Base-by-base conservation (phyloP, 30 jellyfish, hydroid and myxozoan species). In the Hydractinia echinata region DNA sequence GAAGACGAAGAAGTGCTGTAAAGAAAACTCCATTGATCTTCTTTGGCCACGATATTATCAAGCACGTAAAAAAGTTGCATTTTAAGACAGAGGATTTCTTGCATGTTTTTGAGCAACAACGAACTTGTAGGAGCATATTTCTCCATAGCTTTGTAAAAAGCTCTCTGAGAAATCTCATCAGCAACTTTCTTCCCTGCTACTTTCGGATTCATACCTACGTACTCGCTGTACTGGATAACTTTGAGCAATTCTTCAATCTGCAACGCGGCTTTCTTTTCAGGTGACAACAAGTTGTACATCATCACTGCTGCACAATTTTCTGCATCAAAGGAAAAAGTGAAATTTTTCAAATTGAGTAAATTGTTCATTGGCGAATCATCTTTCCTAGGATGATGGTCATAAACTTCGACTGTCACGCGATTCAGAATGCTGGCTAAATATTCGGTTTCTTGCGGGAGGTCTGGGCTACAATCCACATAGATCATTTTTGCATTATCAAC, bases 401-500 rank as follows among this genome's bases (percentile, higher is more conserved):
- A 54, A 4, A 77, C 85, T 19, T 10, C 61, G 21, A 77, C 51
- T 15, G 44, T 55, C 7, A 66, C 60, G 10, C 60, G 8, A 19
- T 77, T 55, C 13, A 77, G 55, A 54, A 77, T 77, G 39, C 55
- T 51, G 10, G 7, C 44, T 51, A 77, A 60, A 56, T 4, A 77
- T 30, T 56, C 79, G 30, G 60, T 61, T 30, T 77, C 85, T 60
- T 77, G 55, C 44, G 19, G 20, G 10, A 77, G 52, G 53, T 77
- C 85, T 77, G 85, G 85, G 52, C 66, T 21, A 50, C 85, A 77
- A 77, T 77, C 85, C 51, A 77, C 74, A n/a, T 77, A 77, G 10
- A 77, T 30, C 53, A 77, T 55, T 6, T 21, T 51, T 52, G 54
- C 18, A 15, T 16, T 60, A 11, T 30, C 60, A 18, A 61, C 39